These are phyloP conservation scores for Megalonaias nervosa DNA, from an alignment of 1,140 invertebrate genomes.

Conservation along the genomic window DNA sequence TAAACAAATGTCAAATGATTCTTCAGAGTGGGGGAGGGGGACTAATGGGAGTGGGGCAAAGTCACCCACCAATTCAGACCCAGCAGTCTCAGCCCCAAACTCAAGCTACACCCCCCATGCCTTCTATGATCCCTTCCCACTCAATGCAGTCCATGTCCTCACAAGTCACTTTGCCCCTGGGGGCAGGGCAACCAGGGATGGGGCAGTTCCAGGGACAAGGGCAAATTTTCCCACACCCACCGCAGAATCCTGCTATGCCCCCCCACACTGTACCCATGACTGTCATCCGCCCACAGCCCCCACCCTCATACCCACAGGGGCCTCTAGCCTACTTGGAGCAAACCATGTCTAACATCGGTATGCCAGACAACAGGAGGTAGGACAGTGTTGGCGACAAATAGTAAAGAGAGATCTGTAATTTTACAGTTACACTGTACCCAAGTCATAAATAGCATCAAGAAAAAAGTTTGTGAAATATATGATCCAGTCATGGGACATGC, in stretches of 20 bases:
- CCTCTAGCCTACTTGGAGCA: constrained; percentile 33
- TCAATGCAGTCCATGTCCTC: constrained; percentile 10
- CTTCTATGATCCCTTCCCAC: neutral
- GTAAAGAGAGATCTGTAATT: too few species aligned
- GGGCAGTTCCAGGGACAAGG: constrained; percentile 20
- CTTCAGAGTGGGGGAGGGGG: neutral
- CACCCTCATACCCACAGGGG: constrained; percentile 34
- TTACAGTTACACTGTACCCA: too few species aligned
- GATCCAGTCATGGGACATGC: too few species aligned
- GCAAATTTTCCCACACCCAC: constrained; percentile 7
- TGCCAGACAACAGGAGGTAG: constrained; percentile 16
- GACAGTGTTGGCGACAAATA: too few species aligned
- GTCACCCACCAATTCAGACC: neutral
- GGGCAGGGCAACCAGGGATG: neutral
- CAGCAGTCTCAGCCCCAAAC: constrained; percentile 6
- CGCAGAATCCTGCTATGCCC: constrained; percentile 5
- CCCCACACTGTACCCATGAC: constrained; percentile 10
- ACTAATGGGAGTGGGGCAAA: neutral
- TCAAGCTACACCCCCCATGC: neutral
- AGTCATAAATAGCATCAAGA: too few species aligned
- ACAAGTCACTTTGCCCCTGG: constrained; percentile 4
- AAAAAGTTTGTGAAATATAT: too few species aligned
- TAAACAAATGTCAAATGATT: constrained; percentile 30
- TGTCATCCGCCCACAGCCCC: constrained; percentile 17
- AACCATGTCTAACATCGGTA: constrained; percentile 33